A percentile compares a stretch with the other conserved stretches of the same genome.
Evolutionary conservation across 2,888 invertebrate genomes (phyloP).

Genomic region (Dryadula phaetusa): DNA sequence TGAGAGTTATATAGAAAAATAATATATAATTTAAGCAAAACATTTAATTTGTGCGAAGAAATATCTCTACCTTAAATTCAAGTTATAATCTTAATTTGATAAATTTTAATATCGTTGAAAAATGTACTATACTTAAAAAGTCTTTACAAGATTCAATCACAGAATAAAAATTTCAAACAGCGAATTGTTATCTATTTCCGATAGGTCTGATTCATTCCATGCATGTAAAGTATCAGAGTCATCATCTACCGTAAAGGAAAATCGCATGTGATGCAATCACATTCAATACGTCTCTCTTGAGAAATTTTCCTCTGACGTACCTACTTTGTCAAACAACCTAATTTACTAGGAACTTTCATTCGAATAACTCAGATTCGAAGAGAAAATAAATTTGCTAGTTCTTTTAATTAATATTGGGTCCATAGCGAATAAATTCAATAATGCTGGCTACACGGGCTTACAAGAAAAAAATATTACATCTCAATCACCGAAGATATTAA

Average conservation of each 20-base stretch:
- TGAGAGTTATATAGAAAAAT: too few species aligned
- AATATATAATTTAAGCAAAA: too few species aligned
- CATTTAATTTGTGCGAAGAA: too few species aligned
- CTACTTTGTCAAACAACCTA: not conserved
- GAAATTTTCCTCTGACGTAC: not conserved
- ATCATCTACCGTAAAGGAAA: constrained; percentile 15
- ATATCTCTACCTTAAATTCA: too few species aligned
- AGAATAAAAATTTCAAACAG: not conserved
- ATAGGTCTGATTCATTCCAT: constrained; percentile 5
- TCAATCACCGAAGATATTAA: too few species aligned
- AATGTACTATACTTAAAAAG: not conserved
- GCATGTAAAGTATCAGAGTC: constrained; percentile 16
- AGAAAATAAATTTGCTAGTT: not conserved
- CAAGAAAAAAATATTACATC: not conserved
- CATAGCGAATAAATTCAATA: not conserved
- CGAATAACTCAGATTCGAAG: not conserved
- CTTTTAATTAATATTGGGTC: not conserved
- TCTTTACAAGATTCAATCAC: not conserved
- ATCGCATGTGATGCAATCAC: constrained; percentile 18
- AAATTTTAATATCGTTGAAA: too few species aligned
- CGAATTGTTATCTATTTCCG: not conserved
- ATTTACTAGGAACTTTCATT: not conserved
- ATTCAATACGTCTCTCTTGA: constrained; percentile 3
- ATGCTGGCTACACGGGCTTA: not conserved
- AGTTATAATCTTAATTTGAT: too few species aligned